phyloP scores from a whole-genome alignment of 2,797 vertebrate genomes.

The Clarias platycephalus region DNA sequence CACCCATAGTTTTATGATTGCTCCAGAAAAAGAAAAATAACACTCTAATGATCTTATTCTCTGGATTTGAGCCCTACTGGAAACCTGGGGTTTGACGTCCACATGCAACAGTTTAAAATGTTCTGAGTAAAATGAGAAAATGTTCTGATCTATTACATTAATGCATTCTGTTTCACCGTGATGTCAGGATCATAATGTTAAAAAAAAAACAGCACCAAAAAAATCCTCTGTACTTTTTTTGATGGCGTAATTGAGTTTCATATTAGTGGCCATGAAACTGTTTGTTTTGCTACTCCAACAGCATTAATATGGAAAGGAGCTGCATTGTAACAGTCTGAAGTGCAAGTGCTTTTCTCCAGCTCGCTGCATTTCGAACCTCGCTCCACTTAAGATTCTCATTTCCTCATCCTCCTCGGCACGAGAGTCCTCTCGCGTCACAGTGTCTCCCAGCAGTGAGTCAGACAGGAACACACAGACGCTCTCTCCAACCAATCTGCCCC shows the following conservation, averaged over 20 bases:
- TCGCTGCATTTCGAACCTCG: neutral
- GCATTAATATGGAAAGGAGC: conserved; percentile 2
- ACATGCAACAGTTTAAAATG: neutral
- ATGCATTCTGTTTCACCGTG: neutral
- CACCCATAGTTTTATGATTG: too few species aligned
- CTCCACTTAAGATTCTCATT: conserved; percentile 22
- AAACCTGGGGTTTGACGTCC: neutral
- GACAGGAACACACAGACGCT: conserved; percentile 27
- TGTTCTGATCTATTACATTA: neutral
- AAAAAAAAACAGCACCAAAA: neutral
- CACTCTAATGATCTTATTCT: too few species aligned
- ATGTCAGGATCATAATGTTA: neutral
- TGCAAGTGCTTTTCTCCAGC: neutral
- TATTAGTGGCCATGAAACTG: neutral
- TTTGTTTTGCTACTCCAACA: neutral
- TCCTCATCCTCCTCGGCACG: conserved; percentile 15
- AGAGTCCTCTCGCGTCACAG: conserved; percentile 21
- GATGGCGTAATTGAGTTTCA: neutral
- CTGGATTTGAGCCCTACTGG: neutral
- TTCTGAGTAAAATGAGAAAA: neutral
- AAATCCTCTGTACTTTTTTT: neutral
- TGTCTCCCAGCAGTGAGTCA: conserved; percentile 33
- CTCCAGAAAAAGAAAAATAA: too few species aligned
- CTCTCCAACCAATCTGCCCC: conserved; percentile 33
- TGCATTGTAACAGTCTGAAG: conserved; percentile 1